Conservation (phyloP, 2,797 vertebrate species). For the Centropyge bicolor region DNA sequence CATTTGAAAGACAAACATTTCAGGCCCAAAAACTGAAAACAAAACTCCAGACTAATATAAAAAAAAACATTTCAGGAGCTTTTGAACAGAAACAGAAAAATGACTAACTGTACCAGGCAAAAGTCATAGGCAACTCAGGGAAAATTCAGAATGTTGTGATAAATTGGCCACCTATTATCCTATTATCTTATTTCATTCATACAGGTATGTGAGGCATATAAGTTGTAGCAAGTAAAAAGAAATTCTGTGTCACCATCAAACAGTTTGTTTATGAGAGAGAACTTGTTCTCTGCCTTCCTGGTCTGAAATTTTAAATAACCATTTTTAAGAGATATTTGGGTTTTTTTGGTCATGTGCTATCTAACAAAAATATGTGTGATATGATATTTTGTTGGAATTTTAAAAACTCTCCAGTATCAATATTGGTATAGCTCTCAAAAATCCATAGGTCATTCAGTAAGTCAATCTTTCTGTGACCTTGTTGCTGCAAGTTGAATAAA, state of each 20-base stretch:
- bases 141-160: neutral
- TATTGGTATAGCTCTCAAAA: neutral
- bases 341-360: neutral
- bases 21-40: slow-evolving; percentile 28
- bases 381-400: neutral
- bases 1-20: slow-evolving; percentile 55
- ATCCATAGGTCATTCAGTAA: neutral
- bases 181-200: neutral
- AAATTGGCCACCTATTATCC: neutral
- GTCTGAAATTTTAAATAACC: too few species aligned
- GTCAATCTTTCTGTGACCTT: neutral
- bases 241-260: neutral
- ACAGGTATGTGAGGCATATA: neutral
- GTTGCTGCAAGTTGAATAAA: neutral
- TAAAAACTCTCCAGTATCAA: neutral
- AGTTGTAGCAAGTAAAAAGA: neutral
- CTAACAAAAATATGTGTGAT: neutral
- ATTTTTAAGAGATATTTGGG: too few species aligned
- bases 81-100: slow-evolving; percentile 34
- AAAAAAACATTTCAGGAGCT: slow-evolving; percentile 8
- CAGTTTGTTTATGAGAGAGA: neutral
- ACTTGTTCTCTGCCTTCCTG: too few species aligned
- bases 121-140: slow-evolving; percentile 10
- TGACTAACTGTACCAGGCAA: slow-evolving; percentile 8
- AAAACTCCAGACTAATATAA: neutral